Percentiles rank a stretch among this genome's conserved stretches.
These are phyloP conservation scores for Condylura cristata DNA, from an alignment of 2,113 vertebrate genomes.

Conservation along the genomic window DNA sequence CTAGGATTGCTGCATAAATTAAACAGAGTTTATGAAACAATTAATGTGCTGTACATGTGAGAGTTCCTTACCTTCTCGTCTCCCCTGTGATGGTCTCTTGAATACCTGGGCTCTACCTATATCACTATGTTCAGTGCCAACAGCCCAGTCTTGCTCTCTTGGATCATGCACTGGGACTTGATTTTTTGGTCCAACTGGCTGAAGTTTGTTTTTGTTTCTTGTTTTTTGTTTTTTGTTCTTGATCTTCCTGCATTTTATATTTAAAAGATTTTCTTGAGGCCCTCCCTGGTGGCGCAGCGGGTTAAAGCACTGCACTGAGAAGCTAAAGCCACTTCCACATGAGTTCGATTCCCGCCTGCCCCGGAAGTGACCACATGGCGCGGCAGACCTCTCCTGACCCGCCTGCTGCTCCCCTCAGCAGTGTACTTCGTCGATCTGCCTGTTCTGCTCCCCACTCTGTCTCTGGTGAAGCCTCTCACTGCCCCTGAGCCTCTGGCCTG, in stretches of 20 bases:
- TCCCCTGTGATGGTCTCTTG: neutral
- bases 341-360: too few species aligned
- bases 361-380: too few species aligned
- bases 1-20: neutral
- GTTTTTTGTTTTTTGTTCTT: too few species aligned
- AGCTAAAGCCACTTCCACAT: too few species aligned
- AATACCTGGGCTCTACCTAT: neutral
- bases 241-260: neutral
- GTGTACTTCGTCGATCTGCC: too few species aligned
- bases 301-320: too few species aligned
- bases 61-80: neutral
- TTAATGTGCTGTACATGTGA: neutral
- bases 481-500: too few species aligned
- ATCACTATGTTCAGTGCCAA: neutral
- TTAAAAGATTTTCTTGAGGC: conserved; percentile 6
- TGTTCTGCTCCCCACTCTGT: too few species aligned
- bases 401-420: too few species aligned
- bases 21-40: neutral
- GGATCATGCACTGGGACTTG: neutral
- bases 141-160: neutral
- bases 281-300: too few species aligned
- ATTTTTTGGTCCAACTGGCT: neutral
- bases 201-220: neutral
- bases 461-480: too few species aligned
- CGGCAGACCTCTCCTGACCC: too few species aligned